Base-by-base conservation (phyloP, 2,797 vertebrate species). In the Allobates femoralis region DNA sequence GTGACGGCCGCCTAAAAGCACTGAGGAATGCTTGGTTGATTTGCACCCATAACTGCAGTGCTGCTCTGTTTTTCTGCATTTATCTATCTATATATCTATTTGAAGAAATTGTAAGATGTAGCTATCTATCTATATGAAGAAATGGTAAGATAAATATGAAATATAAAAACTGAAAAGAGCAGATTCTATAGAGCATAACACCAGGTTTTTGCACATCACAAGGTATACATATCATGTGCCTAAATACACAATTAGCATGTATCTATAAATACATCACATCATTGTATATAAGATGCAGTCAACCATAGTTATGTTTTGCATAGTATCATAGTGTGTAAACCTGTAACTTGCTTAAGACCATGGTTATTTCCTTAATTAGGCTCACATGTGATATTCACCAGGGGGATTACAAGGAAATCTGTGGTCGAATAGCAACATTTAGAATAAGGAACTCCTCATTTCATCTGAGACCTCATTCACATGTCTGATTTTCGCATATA, bases 211-310 rank as follows among this genome's bases (percentile, higher is more conserved):
- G n/a, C 81, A 83, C 74, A 60, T 83, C 34, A 69, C 28, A 74
- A 60, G 19, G 34, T 58, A 74, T 15, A 82, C 80, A 55, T 15
- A 58, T 34, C 19, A 73, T 75, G 18, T 83, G 73, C 21, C 71
- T 56, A 19, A 83, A 62, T 75, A 75, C 55, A 83, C 69, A 75
- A 74, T 60, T 56, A 30, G 69, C 60, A 28, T 32, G 41, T 58
- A 60, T 74, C 67, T 4, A n/a, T 60, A 83, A 83, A 83, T 73
- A 75, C 53, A 74, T 4, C 66, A 41, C 81, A 69, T 82, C 69
- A 74, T 74, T 83, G 81, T 83, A 60, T 83, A 83, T 62, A 37
- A 83, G 55, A 55, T 21, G 81, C 41, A 58, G 73, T 83, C 53
- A 83, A 60, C 81, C 69, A 37, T 60, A 30, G 41, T 60, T 60